phyloP scores from a whole-genome alignment of 2,113 vertebrate species.

The Antechinus stuartii region DNA sequence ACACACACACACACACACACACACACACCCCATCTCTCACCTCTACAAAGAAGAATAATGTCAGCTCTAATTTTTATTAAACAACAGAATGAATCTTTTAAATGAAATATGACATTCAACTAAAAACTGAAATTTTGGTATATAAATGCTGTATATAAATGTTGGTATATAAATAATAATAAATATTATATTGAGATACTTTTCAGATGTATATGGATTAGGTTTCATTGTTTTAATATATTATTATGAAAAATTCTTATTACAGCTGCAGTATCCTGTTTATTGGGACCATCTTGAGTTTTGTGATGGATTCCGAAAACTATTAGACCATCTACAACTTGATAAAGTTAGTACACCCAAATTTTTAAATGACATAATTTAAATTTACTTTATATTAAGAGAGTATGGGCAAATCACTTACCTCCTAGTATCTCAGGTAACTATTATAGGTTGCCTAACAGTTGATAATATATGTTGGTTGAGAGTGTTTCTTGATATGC shows the following conservation, averaged over 20 bases:
- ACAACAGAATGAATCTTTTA: not conserved
- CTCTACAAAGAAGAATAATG: not conserved
- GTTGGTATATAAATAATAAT: no score
- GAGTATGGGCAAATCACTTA: not conserved
- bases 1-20: no score
- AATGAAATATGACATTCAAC: conserved; percentile 12
- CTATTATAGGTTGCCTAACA: not conserved
- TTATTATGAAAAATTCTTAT: conserved; percentile 1
- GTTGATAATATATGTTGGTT: not conserved
- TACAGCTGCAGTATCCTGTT: conserved; percentile 95
- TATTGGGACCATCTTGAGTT: conserved; percentile 99
- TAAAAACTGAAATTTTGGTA: conserved; percentile 32
- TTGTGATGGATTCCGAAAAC: conserved; percentile 98
- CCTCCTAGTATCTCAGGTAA: not conserved
- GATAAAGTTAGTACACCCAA: conserved; percentile 91
- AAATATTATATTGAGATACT: conserved; percentile 4
- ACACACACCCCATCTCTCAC: not conserved
- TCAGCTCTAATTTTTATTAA: not conserved
- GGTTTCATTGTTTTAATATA: conserved; percentile 2
- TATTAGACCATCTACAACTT: conserved; percentile 96
- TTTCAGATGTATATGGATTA: conserved; percentile 17
- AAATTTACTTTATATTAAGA: not conserved
- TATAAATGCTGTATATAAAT: conserved; percentile 30
- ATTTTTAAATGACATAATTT: not conserved
- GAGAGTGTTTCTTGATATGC: not conserved